Evolutionary conservation across 1,140 invertebrate genomes (phyloP), one percentile per base, ranked within the genome.

Genomic region (Drosophila nigrodunni): DNA sequence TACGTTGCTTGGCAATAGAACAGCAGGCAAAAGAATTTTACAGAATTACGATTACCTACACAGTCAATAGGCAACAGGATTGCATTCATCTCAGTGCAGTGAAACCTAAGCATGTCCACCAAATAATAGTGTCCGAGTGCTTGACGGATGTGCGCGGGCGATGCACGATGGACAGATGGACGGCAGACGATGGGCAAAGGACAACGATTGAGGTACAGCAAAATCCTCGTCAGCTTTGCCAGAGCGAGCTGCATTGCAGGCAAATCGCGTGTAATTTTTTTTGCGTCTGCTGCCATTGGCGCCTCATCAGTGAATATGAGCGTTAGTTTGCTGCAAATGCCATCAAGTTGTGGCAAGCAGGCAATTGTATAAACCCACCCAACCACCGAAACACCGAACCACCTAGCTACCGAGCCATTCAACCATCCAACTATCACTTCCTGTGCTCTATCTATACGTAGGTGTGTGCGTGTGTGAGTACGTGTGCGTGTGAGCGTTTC

Each of bases 341-440:
- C 71, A 52, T 70, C 73, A 78, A 86, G 87, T 81, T 86, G 82
- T 78, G 82, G 82, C 61, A 55, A 55, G 77, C 60, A 49, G 68
- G 41, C 66, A 70, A 70, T 74, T 62, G 72, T 9, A 47, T 25
- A 66, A 35, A 44, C 34, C 15, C 34, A 35, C 62, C 70, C 43
- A 18, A 30, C 25, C 54, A 30, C 11, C 18, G 62, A 37, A 18
- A 39, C 35, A 8, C 15, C 41, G 1, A 39, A 11, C 55, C 15
- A 13, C 9, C 37, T 15, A 30, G 6, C 25, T 6, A 30, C 25
- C 25, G 25, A 30, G 6, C 25, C 25, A 30, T 30, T 30, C 25
- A 43, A 2, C 21, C 54, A 21, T 39, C 44, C 39, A 46, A 47
- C 43, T 21, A 30, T 44, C 7, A 3, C 41, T 34, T 25, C 18